phyloP scores from a whole-genome alignment of 2,888 invertebrate species.

The Pomacea canaliculata region DNA sequence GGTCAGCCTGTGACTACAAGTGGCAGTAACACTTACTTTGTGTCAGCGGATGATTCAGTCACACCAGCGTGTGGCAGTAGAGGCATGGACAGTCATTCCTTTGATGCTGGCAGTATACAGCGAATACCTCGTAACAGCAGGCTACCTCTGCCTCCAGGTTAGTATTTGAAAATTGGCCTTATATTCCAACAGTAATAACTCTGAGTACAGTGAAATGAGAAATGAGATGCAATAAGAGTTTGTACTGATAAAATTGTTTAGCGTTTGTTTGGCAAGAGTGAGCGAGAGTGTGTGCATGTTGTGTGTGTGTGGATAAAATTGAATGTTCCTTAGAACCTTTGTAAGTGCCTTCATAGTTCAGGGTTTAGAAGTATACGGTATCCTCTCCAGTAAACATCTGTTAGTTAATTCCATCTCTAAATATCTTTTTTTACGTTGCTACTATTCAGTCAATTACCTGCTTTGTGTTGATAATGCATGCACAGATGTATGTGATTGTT shows the following conservation, averaged over 20 bases:
- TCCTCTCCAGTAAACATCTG: too few relatives aligned
- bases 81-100: slow-evolving; percentile 2
- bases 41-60: slow-evolving; percentile 32
- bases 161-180: background rate
- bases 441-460: too few relatives aligned
- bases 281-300: slow-evolving; percentile 12
- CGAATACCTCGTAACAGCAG: slow-evolving; percentile 24
- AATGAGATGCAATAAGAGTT: too few relatives aligned
- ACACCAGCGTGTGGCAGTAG: slow-evolving; percentile 15
- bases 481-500: too few relatives aligned
- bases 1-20: background rate
- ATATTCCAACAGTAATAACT: too few relatives aligned
- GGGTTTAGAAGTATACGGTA: too few relatives aligned
- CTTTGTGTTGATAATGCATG: too few relatives aligned
- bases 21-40: slow-evolving; percentile 27
- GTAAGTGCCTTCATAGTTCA: background rate
- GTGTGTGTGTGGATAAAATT: slow-evolving; percentile 5
- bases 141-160: slow-evolving; percentile 30
- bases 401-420: too few relatives aligned
- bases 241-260: background rate
- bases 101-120: background rate
- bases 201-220: too few relatives aligned
- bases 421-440: too few relatives aligned
- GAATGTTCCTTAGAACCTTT: background rate
- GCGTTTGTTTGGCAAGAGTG: background rate